Base-by-base conservation (phyloP, 2,797 vertebrate genomes). In the Karalla daura region DNA sequence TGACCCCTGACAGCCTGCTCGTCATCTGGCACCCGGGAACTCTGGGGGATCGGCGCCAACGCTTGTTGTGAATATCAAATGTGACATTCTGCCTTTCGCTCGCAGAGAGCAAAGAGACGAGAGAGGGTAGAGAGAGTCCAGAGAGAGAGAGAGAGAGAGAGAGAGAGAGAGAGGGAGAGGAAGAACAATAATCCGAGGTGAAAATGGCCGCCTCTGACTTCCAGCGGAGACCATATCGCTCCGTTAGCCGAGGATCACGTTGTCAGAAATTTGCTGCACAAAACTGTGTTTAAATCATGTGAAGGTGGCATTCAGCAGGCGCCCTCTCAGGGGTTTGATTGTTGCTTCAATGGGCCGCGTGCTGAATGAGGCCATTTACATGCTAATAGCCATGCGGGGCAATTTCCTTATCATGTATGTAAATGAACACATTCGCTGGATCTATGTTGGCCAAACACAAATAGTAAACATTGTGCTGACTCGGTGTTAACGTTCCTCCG, bases 1-100 rank as follows among this genome's bases (percentile, higher is more conserved):
- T 86, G 87, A 90, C 89, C 88, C 87, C 88, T 87, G 88, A 79
- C 90, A 89, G 89, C 78, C 89, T 84, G 84, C 88, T 89, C 71
- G 74, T 90, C 87, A 89, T 89, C 91, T 89, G 90, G 88, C 88
- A 58, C 78, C 27, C 5, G 55, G 68, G 47, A 79, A 76, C 89
- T 80, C 86, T 32, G 39, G 84, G 83, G 89, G 79, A 86, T 81
- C 75, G 77, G 56, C 24, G 59, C 62, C 85, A 63, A 18, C 61
- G 80, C 84, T 77, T 7, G 81, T 78, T 75, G 72, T 61, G 89
- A 88, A 92, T 92, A 89, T 91, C 82, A 87, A 91, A 89, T 67
- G 74, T 91, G 89, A 90, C 91, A 88, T 89, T 87, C 74, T 30
- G 78, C 79, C 75, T 90, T 79, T 78, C 40, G 53, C 72, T 63